These are phyloP conservation scores for Tubiluchus corallicola DNA, from an alignment of 2,888 invertebrate genomes.

Conservation along the genomic window DNA sequence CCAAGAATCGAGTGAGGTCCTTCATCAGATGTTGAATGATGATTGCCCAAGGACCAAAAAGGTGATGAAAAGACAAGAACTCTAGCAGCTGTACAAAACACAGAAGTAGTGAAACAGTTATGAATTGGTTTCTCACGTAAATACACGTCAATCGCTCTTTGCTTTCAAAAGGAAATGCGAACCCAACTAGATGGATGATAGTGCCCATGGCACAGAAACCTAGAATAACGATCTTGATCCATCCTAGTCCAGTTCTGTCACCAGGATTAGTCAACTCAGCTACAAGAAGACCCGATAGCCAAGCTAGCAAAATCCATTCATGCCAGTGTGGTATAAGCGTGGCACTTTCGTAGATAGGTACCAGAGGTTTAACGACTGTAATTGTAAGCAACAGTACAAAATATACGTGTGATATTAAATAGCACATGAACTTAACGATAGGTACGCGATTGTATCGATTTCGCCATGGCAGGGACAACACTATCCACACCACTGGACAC, in stretches of 20 bases:
- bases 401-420: slow-evolving; percentile 93
- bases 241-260: slow-evolving; percentile 88
- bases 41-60: slow-evolving; percentile 99
- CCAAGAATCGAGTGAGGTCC: slow-evolving; percentile 50
- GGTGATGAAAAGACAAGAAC: slow-evolving; percentile 92
- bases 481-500: slow-evolving; percentile 88
- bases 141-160: background rate
- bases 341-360: slow-evolving; percentile 26
- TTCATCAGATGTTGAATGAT: slow-evolving; percentile 59
- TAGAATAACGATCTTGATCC: slow-evolving; percentile 39
- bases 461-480: slow-evolving; percentile 79
- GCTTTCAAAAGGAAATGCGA: slow-evolving; percentile 19
- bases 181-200: slow-evolving; percentile 55
- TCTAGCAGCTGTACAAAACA: slow-evolving; percentile 94
- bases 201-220: slow-evolving; percentile 45
- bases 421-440: slow-evolving; percentile 98
- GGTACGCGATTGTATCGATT: slow-evolving; percentile 95
- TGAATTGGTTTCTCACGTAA: slow-evolving; percentile 73
- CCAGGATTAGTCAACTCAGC: slow-evolving; percentile 95
- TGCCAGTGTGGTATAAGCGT: slow-evolving; percentile 71
- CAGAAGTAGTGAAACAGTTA: slow-evolving; percentile 79
- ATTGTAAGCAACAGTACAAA: slow-evolving; percentile 79
- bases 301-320: slow-evolving; percentile 83
- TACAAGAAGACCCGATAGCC: slow-evolving; percentile 80
- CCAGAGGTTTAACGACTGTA: slow-evolving; percentile 36